Evolutionary conservation across 1,140 invertebrate species (phyloP).

Genomic region (Thaumetopoea pityocampa): DNA sequence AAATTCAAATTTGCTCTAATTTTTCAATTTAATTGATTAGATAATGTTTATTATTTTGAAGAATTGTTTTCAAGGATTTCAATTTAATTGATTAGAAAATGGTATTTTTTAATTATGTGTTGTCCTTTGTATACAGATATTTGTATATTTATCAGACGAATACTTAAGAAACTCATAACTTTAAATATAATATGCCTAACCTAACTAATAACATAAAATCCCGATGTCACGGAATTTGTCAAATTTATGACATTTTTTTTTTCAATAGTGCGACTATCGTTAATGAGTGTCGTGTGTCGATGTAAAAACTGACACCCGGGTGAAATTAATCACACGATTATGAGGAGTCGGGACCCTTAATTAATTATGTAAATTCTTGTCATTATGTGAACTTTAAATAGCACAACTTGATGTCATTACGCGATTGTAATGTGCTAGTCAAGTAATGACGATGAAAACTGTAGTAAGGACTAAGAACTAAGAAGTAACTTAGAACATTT

Average conservation of each 20-base stretch:
- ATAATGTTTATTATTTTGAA: too few relatives aligned
- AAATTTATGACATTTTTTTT: constrained; percentile 9
- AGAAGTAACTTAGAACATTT: too few relatives aligned
- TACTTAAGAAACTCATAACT: not conserved
- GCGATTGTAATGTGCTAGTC: too few relatives aligned
- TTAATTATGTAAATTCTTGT: constrained; percentile 54
- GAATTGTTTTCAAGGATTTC: too few relatives aligned
- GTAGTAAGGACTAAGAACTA: too few relatives aligned
- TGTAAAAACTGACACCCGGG: constrained; percentile 54
- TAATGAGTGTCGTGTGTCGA: constrained; percentile 60
- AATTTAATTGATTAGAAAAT: too few relatives aligned
- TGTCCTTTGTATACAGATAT: too few relatives aligned
- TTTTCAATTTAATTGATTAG: too few relatives aligned
- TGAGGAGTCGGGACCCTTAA: constrained; percentile 49
- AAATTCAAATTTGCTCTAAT: too few relatives aligned
- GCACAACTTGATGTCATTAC: constrained; percentile 10
- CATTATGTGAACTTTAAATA: constrained; percentile 25
- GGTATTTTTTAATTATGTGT: too few relatives aligned
- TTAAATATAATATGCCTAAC: not conserved
- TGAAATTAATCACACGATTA: constrained; percentile 47
- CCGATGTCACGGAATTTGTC: constrained; percentile 5
- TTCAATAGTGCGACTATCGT: constrained; percentile 15
- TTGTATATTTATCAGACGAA: too few relatives aligned
- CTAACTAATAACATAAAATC: not conserved
- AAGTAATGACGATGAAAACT: too few relatives aligned